Conservation (phyloP, 2,888 invertebrate species). For the Mesochorus sp. region DNA sequence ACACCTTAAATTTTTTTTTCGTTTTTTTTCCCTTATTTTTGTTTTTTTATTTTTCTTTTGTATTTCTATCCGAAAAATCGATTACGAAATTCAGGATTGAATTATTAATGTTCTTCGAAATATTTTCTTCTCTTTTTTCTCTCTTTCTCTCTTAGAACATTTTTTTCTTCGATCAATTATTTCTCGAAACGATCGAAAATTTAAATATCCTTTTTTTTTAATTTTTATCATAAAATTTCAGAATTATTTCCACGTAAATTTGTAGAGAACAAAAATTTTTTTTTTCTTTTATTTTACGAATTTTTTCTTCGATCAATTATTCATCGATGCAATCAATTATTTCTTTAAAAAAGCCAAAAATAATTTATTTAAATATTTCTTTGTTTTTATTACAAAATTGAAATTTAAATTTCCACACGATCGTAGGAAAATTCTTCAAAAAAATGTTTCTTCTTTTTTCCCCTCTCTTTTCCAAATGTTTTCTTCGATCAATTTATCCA, state of each 20-base stretch:
- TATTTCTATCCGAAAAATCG: too few species aligned
- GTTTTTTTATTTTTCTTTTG: neutral
- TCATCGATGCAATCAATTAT: neutral
- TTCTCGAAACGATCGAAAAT: too few species aligned
- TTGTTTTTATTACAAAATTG: neutral
- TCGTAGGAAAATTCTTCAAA: too few species aligned
- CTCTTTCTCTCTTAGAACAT: too few species aligned
- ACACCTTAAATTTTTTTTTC: slow-evolving; percentile 86
- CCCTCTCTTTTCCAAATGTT: too few species aligned
- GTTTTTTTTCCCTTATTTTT: neutral
- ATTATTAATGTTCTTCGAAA: neutral
- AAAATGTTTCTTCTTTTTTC: too few species aligned
- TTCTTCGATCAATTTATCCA: too few species aligned
- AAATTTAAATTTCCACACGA: slow-evolving; percentile 5
- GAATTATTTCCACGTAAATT: neutral
- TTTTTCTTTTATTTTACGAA: neutral
- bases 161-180: too few species aligned
- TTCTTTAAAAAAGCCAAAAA: neutral
- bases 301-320: neutral
- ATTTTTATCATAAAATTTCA: neutral
- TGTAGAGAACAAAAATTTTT: neutral
- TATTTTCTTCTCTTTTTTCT: too few species aligned
- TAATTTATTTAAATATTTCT: neutral
- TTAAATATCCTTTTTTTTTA: too few species aligned
- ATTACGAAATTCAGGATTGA: too few species aligned